A percentile compares a stretch with the other conserved stretches of the same genome.
These are phyloP conservation scores for Microtus ochrogaster DNA, from an alignment of 2,113 vertebrate species.

Conservation along the genomic window DNA sequence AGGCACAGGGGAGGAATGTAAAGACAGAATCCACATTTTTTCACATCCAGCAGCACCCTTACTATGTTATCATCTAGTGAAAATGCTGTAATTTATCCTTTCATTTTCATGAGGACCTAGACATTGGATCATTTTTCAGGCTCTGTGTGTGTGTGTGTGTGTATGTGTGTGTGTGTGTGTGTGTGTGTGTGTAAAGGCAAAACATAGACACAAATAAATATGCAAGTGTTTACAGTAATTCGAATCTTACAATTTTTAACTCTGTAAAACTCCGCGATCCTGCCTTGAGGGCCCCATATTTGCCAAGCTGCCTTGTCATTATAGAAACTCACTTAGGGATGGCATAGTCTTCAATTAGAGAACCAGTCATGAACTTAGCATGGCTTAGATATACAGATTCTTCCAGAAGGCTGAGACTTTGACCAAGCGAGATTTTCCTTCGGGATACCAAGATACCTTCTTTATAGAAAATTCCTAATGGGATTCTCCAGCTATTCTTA, in stretches of 20 bases:
- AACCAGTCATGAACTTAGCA: no score
- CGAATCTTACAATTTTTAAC: neutral
- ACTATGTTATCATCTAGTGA: neutral
- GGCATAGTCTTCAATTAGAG: neutral
- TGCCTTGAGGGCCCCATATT: neutral
- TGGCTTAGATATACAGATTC: neutral
- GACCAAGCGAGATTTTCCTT: neutral
- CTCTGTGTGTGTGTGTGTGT: neutral
- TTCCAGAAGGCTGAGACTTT: neutral
- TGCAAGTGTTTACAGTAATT: neutral
- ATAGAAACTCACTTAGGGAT: neutral
- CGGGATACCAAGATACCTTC: neutral
- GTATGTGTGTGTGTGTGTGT: neutral
- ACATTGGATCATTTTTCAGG: neutral
- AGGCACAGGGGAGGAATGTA: neutral
- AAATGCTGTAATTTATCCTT: neutral
- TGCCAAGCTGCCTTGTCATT: neutral
- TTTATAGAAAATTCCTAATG: neutral
- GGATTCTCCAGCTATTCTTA: neutral
- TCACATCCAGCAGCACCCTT: neutral
- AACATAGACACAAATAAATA: neutral
- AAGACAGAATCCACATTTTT: slow-evolving; percentile 1
- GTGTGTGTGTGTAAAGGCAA: neutral
- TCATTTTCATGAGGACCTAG: neutral
- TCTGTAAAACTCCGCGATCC: neutral